Percentiles rank a stretch among this genome's conserved stretches.
Conservation (phyloP, 2,797 vertebrate species). For the Hypotaenidia okinawae region DNA sequence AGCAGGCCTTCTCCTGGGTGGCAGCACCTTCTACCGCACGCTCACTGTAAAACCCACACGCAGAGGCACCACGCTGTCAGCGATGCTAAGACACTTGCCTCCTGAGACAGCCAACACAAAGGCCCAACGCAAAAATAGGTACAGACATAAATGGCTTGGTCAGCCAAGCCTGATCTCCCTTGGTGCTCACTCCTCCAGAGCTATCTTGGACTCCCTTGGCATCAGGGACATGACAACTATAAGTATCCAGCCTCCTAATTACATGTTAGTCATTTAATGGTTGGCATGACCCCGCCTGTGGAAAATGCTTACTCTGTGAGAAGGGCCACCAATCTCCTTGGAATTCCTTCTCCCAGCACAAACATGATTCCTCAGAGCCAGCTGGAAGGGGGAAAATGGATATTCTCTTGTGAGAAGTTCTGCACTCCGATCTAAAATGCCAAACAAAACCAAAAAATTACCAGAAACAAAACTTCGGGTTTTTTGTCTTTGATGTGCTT, state of each 20-base stretch:
- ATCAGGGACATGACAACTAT: conserved; percentile 63
- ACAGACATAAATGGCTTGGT: conserved; percentile 12
- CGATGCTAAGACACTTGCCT: background rate
- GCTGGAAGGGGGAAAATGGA: background rate
- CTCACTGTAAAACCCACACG: background rate
- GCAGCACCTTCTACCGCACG: background rate
- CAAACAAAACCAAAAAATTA: background rate
- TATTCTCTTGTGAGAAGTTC: background rate
- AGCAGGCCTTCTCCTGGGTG: background rate
- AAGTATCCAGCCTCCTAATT: conserved; percentile 70
- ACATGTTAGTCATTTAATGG: conserved; percentile 62
- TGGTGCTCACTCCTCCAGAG: conserved; percentile 38
- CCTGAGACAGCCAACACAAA: background rate
- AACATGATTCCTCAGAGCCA: background rate
- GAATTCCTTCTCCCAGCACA: conserved; percentile 60
- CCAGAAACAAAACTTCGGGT: background rate
- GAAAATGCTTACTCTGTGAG: conserved; percentile 67
- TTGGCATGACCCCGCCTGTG: conserved; percentile 69
- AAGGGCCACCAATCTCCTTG: conserved; percentile 36
- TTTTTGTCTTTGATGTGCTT: background rate
- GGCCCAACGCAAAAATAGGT: background rate
- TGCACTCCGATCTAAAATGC: background rate
- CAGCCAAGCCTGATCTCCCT: conserved; percentile 18
- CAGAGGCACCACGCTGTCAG: background rate
- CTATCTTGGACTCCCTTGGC: conserved; percentile 45